Evolutionary conservation across 2,888 invertebrate species (phyloP).

Genomic region (Sympetrum striolatum): DNA sequence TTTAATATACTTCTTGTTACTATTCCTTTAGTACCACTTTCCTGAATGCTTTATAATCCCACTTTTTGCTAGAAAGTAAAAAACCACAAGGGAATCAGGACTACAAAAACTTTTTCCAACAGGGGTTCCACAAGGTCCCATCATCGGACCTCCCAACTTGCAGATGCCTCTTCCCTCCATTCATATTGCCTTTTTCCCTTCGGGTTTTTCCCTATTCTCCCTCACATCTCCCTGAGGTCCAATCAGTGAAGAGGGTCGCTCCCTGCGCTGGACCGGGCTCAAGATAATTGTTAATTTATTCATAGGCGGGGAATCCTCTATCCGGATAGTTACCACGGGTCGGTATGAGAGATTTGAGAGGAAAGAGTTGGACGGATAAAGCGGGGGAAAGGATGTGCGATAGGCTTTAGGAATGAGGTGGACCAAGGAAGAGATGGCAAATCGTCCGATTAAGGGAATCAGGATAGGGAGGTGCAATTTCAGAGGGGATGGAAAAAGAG

Average conservation of each 20-base stretch:
- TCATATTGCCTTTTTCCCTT: not conserved
- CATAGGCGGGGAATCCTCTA: slow-evolving; percentile 33
- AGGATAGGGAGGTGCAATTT: not conserved
- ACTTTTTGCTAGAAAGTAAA: no score
- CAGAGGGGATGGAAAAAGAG: not conserved
- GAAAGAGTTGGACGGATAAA: slow-evolving; percentile 22
- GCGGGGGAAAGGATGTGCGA: not conserved
- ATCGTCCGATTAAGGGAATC: not conserved
- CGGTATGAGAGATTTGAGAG: not conserved
- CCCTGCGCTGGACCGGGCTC: slow-evolving; percentile 32
- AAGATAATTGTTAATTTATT: slow-evolving; percentile 44
- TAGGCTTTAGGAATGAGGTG: not conserved
- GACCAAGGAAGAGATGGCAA: not conserved
- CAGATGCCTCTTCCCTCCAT: not conserved
- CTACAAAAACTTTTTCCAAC: not conserved
- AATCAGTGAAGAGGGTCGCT: not conserved
- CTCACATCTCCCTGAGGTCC: slow-evolving; percentile 22
- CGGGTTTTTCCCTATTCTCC: not conserved
- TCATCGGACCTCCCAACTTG: not conserved
- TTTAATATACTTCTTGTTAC: no score
- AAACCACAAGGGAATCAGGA: not conserved
- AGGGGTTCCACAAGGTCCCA: not conserved
- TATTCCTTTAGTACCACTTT: no score
- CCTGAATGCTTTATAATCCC: no score
- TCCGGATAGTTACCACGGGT: slow-evolving; percentile 2